Base-by-base conservation (phyloP, 2,113 vertebrate species). In the Myodes glareolus region DNA sequence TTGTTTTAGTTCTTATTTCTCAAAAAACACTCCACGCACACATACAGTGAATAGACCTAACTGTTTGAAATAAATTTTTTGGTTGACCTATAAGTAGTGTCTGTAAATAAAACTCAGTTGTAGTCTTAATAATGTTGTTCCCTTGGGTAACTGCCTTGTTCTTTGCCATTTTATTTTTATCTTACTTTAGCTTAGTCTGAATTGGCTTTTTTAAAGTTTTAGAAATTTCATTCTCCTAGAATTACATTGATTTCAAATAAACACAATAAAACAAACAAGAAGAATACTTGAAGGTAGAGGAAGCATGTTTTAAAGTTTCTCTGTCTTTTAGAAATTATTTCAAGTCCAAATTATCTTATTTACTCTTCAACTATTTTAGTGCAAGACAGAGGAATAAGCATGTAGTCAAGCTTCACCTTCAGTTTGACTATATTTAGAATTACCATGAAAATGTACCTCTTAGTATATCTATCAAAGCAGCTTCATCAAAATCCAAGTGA, bases 1-100 rank as follows among this genome's bases (percentile, higher is more conserved):
- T 90, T 96, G 10, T 50, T 86, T 68, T 86, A 86, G 42, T 91
- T 94, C 90, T 95, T 96, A 95, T 96, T 95, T 89, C 91, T 97
- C 75, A 93, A 96, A 97, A 94, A 94, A 94, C 39, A 90, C 87
- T 92, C 36, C 94, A 98, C 93, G 4, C 17, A 88, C 70, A 61
- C n/a, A 84, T 95, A 87, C 84, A 31, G 95, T 91, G 89, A 97
- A 96, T 52, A 96, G 67, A 96, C 84, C 92, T 63, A 73, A 29
- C 94, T 68, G 90, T 97, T 90, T 96, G 67, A 97, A 97, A 90
- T 92, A 9, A 88, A 94, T 55, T 94, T 84, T 75, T 31, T 75
- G 68, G 94, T 80, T 86, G 63, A 95, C 89, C 92, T 91, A 91
- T 82, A 72, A 25, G 13, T 78, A 68, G 17, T 61, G 19, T 61